Evolutionary conservation across 2,888 invertebrate genomes (phyloP), one percentile per base, ranked within the genome.

Genomic region (Nemoura dubitans): DNA sequence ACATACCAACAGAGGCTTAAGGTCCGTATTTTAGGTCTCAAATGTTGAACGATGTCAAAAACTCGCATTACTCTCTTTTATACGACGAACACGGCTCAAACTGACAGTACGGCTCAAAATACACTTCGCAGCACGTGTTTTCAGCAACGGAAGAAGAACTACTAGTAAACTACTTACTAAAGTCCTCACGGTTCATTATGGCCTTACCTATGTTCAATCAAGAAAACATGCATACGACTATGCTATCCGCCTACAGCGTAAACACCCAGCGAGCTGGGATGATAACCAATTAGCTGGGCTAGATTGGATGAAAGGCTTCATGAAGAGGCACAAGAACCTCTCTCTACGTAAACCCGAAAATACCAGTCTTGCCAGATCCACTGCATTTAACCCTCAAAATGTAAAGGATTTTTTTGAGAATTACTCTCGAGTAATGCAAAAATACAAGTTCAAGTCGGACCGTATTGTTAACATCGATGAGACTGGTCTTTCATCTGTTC

Each of bases 271-370:
- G 10, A 36, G 36, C 36, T 36, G 87, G 87, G 76, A 83, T 28
- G 80, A 87, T 82, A 86, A 87, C 29, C 87, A 88, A 82, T 5
- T n/a, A 43, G 88, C 87, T 30, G 88, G 88, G 25, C 42, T 86
- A 42, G 86, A 88, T 80, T 86, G 89, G 88, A 83, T 89, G 30
- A 85, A 88, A 78, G 83, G 87, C 36, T 88, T 88, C 27, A 88
- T 88, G 87, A 88, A 59, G n/a, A 82, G 88, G 21, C 83, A 88
- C 76, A 83, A 85, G 28, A 85, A 85, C 25, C 29, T 88, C 25
- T 85, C 87, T 1, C 29, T 88, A 42, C 81, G 88, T 77, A 88
- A 89, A 85, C 88, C 89, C 14, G 88, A 89, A 89, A 88, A 88
- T 77, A 89, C 89, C 5, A 89, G 88, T 82, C 86, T 88, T 59